A percentile compares a stretch with the other conserved stretches of the same genome.
These are phyloP conservation scores for Triplophysa bombifrons DNA, from an alignment of 2,797 vertebrate genomes.

Conservation along the genomic window DNA sequence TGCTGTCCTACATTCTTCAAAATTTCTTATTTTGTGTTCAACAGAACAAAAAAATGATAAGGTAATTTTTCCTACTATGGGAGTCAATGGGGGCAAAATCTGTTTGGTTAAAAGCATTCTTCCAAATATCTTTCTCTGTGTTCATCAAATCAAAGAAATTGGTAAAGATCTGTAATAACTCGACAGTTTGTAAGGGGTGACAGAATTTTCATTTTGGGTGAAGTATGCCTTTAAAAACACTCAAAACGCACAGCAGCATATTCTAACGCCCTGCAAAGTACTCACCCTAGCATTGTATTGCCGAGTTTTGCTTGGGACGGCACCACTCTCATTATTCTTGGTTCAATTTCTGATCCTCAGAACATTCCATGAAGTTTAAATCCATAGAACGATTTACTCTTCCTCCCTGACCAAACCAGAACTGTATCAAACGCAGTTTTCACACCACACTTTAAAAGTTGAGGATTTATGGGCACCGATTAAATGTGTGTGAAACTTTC, in stretches of 20 bases:
- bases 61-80: too few species aligned
- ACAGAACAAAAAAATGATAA: too few species aligned
- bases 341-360: not conserved
- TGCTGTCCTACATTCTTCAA: too few species aligned
- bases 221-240: not conserved
- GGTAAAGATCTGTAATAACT: too few species aligned
- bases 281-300: not conserved
- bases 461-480: slow-evolving; percentile 9
- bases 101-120: too few species aligned
- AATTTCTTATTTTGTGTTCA: too few species aligned
- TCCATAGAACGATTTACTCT: slow-evolving; percentile 12
- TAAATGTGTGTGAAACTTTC: slow-evolving; percentile 23
- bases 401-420: slow-evolving; percentile 10
- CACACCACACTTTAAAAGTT: slow-evolving; percentile 3
- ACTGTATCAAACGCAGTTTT: slow-evolving; percentile 21
- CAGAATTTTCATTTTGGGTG: too few species aligned
- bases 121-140: too few species aligned
- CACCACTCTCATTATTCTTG: not conserved
- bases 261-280: not conserved
- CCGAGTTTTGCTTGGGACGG: not conserved
- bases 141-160: too few species aligned
- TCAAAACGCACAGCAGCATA: not conserved
- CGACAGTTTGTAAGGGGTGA: too few species aligned
- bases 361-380: slow-evolving; percentile 19
- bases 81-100: too few species aligned